A percentile compares a stretch with the other conserved stretches of the same genome.
phyloP scores from a whole-genome alignment of 1,140 invertebrate species.

The Macrobrachium nipponense region DNA sequence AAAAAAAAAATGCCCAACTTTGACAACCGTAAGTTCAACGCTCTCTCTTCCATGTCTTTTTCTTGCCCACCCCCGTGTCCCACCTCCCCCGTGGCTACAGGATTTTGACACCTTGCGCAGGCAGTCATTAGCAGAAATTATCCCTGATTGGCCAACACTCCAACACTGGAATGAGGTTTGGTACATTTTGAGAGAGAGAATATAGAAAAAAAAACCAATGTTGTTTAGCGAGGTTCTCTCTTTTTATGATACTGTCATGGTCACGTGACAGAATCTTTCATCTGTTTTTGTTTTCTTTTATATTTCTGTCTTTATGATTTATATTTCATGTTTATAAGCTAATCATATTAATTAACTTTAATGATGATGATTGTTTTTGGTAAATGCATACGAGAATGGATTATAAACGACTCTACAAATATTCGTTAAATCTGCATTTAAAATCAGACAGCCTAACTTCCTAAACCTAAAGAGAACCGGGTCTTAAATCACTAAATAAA shows the following conservation, averaged over 20 bases:
- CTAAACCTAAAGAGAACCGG: not conserved
- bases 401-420: too few relatives aligned
- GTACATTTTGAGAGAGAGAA: conserved; percentile 37
- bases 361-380: too few relatives aligned
- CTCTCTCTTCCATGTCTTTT: not conserved
- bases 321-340: too few relatives aligned
- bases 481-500: not conserved
- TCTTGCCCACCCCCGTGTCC: not conserved
- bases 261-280: conserved; percentile 14
- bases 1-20: too few relatives aligned
- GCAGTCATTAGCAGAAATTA: conserved; percentile 64
- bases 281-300: conserved; percentile 18
- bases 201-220: not conserved
- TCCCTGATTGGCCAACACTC: conserved; percentile 65
- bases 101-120: conserved; percentile 44
- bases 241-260: too few relatives aligned
- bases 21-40: not conserved
- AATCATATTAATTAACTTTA: too few relatives aligned
- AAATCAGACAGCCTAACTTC: too few relatives aligned
- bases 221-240: too few relatives aligned
- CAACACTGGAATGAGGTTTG: conserved; percentile 63
- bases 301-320: not conserved
- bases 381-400: too few relatives aligned
- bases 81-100: conserved; percentile 17
- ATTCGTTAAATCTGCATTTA: too few relatives aligned